Conservation (phyloP, 2,113 vertebrate genomes). For the Gasterosteus aculeatus region DNA sequence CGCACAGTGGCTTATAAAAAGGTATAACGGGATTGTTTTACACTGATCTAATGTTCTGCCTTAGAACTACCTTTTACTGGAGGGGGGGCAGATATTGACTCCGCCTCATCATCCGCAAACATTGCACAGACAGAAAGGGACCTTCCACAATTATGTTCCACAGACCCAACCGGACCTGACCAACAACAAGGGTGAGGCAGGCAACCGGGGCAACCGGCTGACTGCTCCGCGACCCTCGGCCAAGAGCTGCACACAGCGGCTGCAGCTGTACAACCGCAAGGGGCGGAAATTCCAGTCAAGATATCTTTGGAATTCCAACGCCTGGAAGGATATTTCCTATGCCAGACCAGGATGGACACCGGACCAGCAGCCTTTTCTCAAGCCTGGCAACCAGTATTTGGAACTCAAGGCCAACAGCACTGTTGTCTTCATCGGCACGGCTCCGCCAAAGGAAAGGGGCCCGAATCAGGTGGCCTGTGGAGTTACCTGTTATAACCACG, state of each 20-base stretch:
- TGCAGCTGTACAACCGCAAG: conserved; percentile 7
- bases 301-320: neutral
- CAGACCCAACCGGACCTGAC: too few relatives aligned
- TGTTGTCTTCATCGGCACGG: neutral
- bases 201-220: neutral
- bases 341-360: conserved; percentile 1
- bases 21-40: neutral
- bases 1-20: neutral
- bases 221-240: neutral
- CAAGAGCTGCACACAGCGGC: neutral
- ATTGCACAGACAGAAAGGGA: neutral
- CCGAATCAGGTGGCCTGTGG: neutral
- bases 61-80: neutral
- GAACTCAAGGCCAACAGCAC: neutral
- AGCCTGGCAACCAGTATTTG: conserved; percentile 1
- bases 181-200: neutral
- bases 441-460: neutral
- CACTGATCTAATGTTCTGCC: neutral
- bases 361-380: neutral
- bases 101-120: neutral
- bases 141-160: neutral
- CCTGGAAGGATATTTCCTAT: conserved; percentile 1
- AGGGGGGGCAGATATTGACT: neutral
- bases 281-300: neutral
- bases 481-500: conserved; percentile 3